Conservation (phyloP, 1,140 invertebrate species). For the Carposina sasakii region DNA sequence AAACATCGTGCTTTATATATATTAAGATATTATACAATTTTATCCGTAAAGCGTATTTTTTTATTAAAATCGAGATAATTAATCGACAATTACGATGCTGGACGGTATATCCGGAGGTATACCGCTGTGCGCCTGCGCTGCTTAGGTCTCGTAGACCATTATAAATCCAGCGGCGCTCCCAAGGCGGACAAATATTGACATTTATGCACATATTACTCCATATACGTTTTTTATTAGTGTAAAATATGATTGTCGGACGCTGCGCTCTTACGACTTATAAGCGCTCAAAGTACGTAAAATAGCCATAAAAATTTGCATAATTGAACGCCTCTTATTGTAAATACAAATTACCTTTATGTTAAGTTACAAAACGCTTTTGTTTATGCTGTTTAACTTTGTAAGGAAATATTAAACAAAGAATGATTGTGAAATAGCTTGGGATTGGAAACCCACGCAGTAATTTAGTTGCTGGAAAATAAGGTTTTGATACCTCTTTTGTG, state of each 20-base stretch:
- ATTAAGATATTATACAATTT: constrained; percentile 66
- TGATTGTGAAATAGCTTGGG: too few species aligned
- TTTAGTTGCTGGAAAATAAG: too few species aligned
- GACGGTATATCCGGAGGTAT: constrained; percentile 47
- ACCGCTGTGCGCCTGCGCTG: constrained; percentile 47
- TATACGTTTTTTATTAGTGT: constrained; percentile 68
- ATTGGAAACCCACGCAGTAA: too few species aligned
- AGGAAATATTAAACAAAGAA: too few species aligned
- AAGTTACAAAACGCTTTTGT: constrained; percentile 46
- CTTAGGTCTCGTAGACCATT: constrained; percentile 44
- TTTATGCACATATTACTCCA: constrained; percentile 71
- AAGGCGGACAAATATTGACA: constrained; percentile 58
- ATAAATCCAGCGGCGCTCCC: constrained; percentile 44
- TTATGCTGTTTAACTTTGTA: constrained; percentile 48
- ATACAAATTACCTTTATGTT: constrained; percentile 53
- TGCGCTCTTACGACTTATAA: constrained; percentile 49
- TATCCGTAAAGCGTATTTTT: constrained; percentile 56
- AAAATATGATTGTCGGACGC: constrained; percentile 64
- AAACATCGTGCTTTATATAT: too few species aligned
- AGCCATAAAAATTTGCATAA: constrained; percentile 67
- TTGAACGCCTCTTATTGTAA: constrained; percentile 58
- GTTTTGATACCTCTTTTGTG: too few species aligned
- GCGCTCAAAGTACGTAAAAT: constrained; percentile 49
- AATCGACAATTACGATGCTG: constrained; percentile 68
- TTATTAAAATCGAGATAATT: constrained; percentile 67